Conservation (phyloP, 2,888 invertebrate genomes). For the Calephelis perditalis region DNA sequence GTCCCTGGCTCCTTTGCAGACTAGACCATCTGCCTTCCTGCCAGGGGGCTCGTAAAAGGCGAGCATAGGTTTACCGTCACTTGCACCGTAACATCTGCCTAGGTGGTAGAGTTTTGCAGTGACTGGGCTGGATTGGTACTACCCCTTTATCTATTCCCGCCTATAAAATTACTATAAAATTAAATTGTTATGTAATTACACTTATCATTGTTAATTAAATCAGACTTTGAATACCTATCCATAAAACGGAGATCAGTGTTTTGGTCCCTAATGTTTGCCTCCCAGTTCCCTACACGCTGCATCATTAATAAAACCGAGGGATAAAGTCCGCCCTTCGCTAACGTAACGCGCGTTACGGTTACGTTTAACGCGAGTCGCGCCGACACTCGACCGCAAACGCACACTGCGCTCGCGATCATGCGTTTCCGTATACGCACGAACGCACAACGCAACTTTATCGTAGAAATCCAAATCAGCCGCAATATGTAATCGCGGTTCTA, state of each 20-base stretch:
- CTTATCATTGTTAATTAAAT: not conserved
- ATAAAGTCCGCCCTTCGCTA: slow-evolving; percentile 37
- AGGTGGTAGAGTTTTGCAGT: no score
- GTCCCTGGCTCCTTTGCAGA: no score
- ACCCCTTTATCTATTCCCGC: no score
- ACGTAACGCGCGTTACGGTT: slow-evolving; percentile 1
- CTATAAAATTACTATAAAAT: not conserved
- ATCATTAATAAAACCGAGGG: slow-evolving; percentile 48
- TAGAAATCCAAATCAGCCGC: slow-evolving; percentile 56
- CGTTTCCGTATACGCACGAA: slow-evolving; percentile 39
- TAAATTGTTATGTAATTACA: not conserved
- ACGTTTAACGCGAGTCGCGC: slow-evolving; percentile 26
- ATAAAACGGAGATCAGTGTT: not conserved
- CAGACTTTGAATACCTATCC: not conserved
- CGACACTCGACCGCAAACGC: slow-evolving; percentile 21
- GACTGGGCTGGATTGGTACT: no score
- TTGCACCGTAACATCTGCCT: no score
- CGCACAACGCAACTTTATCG: slow-evolving; percentile 50
- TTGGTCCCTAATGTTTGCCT: not conserved
- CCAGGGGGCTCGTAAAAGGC: no score
- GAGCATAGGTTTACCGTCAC: no score
- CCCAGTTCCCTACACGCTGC: slow-evolving; percentile 35
- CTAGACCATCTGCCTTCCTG: no score
- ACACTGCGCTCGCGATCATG: slow-evolving; percentile 20
- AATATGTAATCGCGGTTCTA: slow-evolving; percentile 40